Base-by-base conservation (phyloP, 2,797 vertebrate species). In the Potorous gilbertii region DNA sequence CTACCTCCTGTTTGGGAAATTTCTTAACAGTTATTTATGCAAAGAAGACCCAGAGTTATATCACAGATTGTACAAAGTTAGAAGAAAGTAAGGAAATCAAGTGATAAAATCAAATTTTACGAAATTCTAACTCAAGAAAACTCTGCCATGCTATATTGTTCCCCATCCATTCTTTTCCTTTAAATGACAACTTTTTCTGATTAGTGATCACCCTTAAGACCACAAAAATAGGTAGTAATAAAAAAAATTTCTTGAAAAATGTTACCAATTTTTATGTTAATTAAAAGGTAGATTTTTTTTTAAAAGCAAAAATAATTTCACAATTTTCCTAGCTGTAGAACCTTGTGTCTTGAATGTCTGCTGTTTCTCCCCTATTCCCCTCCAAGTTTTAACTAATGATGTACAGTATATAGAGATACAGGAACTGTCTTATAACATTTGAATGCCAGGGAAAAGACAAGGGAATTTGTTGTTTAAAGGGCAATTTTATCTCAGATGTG, bases 401-500 rank as follows among this genome's bases (percentile, higher is more conserved):
- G 29, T 54, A 34, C 54, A 55, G 29, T 54, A 31, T 16, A 10
- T 34, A 5, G 90, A 55, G 90, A 50, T 50, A 56, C 74, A 56
- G 55, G 46, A 55, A 54, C 46, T 90, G 10, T 93, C 55, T 90
- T n/a, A 12, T 90, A 52, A 34, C 54, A 24, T 31, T 93, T 90
- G 81, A 93, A 90, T 90, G 90, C 90, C 90, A 90, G 55, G 55
- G 55, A 46, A 93, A 56, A 57, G 46, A 93, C 55, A 92, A 57
- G 91, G 16, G 55, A 57, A 56, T 90, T 46, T 93, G 92, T 93
- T 92, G 59, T 74, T 93, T 90, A 90, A 18, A 93, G 93, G 55
- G 55, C 46, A 54, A 90, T 57, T 90, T 90, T 57, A 59, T 57
- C 55, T 56, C 55, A 90, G 57, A 31, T 93, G 81, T 46, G 54